These are phyloP conservation scores for Leptoclinus maculatus DNA, from an alignment of 2,797 vertebrate species.

Conservation along the genomic window DNA sequence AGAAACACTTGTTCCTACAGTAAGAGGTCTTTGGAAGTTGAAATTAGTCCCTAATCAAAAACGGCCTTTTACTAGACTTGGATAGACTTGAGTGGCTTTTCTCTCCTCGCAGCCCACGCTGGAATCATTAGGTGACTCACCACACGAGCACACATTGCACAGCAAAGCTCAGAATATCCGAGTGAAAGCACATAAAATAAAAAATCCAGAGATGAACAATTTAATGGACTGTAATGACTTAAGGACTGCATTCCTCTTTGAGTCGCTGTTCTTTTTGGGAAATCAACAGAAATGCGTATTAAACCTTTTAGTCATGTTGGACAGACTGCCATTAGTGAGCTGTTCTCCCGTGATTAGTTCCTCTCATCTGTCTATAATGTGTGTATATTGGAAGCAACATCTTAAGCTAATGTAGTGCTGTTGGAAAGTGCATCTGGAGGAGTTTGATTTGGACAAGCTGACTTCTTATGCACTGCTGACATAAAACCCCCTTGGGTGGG, in stretches of 20 bases:
- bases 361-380: slow-evolving; percentile 33
- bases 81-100: slow-evolving; percentile 62
- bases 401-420: slow-evolving; percentile 35
- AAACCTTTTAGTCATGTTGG: slow-evolving; percentile 30
- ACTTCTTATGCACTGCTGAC: slow-evolving; percentile 52
- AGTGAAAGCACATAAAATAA: slow-evolving; percentile 62
- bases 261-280: slow-evolving; percentile 15
- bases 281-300: slow-evolving; percentile 36
- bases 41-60: slow-evolving; percentile 59
- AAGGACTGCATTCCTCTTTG: slow-evolving; percentile 33
- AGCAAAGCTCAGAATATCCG: slow-evolving; percentile 63
- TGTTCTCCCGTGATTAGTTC: slow-evolving; percentile 23
- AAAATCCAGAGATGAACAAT: slow-evolving; percentile 47
- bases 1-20: slow-evolving; percentile 32
- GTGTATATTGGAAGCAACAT: slow-evolving; percentile 19
- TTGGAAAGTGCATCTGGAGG: slow-evolving; percentile 34
- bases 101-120: slow-evolving; percentile 62
- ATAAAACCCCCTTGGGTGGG: slow-evolving; percentile 42
- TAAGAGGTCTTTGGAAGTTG: slow-evolving; percentile 22
- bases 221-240: slow-evolving; percentile 57
- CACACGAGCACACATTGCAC: slow-evolving; percentile 54
- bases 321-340: slow-evolving; percentile 15
- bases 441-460: slow-evolving; percentile 45
- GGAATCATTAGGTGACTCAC: slow-evolving; percentile 79
- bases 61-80: slow-evolving; percentile 47